These are phyloP conservation scores for Pyxicephalus adspersus DNA, from an alignment of 2,113 vertebrate genomes.

Conservation along the genomic window DNA sequence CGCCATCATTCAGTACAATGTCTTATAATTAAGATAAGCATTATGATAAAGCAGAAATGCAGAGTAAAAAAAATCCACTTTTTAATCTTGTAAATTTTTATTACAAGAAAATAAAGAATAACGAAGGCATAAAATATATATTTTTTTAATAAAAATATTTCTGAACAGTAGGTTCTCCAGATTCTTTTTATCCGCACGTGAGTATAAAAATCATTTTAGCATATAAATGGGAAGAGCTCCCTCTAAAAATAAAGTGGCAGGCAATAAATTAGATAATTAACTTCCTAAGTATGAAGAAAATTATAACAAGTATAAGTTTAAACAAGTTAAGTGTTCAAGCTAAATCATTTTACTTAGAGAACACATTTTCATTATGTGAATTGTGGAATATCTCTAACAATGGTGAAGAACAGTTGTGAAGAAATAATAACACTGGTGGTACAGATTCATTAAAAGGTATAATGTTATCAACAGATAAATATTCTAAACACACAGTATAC, in stretches of 20 bases:
- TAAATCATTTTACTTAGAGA: background rate
- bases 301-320: background rate
- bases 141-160: background rate
- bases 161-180: background rate
- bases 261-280: slow-evolving; percentile 18
- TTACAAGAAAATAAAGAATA: background rate
- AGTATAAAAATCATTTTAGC: background rate
- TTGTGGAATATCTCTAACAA: background rate
- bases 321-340: no score
- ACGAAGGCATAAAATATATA: background rate
- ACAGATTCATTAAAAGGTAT: no score
- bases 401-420: background rate
- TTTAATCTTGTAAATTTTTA: background rate
- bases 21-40: slow-evolving; percentile 34
- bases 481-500: no score
- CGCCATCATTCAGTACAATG: slow-evolving; percentile 28
- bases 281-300: background rate
- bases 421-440: no score
- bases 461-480: no score
- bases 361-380: background rate
- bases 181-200: no score
- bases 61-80: background rate
- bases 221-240: background rate
- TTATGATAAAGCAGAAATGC: slow-evolving; percentile 1
- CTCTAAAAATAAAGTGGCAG: slow-evolving; percentile 6